phyloP scores from a whole-genome alignment of 2,113 vertebrate genomes.

The Percopsis transmontana region DNA sequence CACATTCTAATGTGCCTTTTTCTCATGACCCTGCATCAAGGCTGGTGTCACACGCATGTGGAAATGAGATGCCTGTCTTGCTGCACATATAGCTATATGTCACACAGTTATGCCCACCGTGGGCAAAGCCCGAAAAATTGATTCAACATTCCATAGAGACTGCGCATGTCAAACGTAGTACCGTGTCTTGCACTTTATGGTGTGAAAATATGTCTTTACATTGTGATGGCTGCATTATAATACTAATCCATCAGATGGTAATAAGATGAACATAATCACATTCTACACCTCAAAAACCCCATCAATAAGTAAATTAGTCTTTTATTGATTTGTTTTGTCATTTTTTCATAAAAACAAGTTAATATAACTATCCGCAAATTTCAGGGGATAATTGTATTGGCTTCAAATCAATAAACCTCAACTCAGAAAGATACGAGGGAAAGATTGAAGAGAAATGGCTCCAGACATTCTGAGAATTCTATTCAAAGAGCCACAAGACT shows the following conservation, averaged over 20 bases:
- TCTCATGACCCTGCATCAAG: conserved; percentile 44
- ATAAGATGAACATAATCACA: conserved; percentile 57
- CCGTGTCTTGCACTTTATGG: conserved; percentile 26
- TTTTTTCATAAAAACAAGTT: conserved; percentile 24
- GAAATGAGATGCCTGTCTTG: conserved; percentile 7
- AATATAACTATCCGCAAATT: conserved; percentile 5
- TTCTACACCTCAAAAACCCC: conserved; percentile 34
- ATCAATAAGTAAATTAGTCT: conserved; percentile 25
- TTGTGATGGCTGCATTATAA: conserved; percentile 34
- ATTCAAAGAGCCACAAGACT: too few relatives aligned
- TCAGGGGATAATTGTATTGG: neutral
- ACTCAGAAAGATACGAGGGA: neutral
- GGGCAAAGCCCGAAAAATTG: neutral
- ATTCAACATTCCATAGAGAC: neutral
- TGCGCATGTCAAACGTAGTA: too few relatives aligned
- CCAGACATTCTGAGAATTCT: too few relatives aligned
- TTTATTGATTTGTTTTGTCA: conserved; percentile 2
- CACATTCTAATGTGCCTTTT: conserved; percentile 44
- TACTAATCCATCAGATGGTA: conserved; percentile 52
- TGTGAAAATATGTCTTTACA: conserved; percentile 58
- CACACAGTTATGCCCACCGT: conserved; percentile 14
- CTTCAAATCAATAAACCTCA: neutral
- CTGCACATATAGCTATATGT: neutral
- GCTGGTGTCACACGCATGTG: conserved; percentile 11
- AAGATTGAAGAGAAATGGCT: too few relatives aligned